These are phyloP conservation scores for Propithecus deckenii DNA, from an alignment of 2,797 vertebrate genomes.

Conservation along the genomic window DNA sequence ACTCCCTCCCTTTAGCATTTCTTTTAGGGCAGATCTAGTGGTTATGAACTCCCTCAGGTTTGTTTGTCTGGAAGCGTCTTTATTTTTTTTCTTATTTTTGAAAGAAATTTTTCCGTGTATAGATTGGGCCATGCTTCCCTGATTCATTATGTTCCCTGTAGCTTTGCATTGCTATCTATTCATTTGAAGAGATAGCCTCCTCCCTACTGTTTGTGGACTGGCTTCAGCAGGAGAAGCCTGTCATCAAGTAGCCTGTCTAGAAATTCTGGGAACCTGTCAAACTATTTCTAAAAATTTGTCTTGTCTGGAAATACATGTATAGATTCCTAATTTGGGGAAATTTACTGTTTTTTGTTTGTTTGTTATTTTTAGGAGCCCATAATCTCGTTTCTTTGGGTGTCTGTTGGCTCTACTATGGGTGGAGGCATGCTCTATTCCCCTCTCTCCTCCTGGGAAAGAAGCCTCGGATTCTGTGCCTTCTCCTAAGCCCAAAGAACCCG, in stretches of 20 bases:
- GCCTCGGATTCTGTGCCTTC: not conserved
- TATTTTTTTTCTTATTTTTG: not conserved
- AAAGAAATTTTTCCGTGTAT: not conserved
- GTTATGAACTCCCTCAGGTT: not conserved
- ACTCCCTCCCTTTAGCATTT: not conserved
- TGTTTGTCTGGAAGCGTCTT: not conserved
- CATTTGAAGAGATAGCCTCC: not conserved
- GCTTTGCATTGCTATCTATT: not conserved
- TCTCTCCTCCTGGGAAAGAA: not conserved
- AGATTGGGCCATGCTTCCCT: not conserved
- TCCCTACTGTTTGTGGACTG: not conserved
- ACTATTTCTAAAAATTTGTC: not conserved
- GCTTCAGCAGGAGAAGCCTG: not conserved
- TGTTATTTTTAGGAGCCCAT: not conserved
- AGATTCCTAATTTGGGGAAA: not conserved
- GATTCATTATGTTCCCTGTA: not conserved
- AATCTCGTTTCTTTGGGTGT: not conserved
- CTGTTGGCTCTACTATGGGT: not conserved
- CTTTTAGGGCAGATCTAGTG: not conserved
- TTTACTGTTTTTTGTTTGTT: not conserved
- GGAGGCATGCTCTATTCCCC: not conserved
- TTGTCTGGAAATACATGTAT: not conserved
- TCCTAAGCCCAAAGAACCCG: not conserved
- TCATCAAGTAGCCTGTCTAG: not conserved
- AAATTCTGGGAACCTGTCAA: not conserved